These are phyloP conservation scores for Paraplagusia blochii DNA, from an alignment of 2,113 vertebrate genomes.

Conservation along the genomic window DNA sequence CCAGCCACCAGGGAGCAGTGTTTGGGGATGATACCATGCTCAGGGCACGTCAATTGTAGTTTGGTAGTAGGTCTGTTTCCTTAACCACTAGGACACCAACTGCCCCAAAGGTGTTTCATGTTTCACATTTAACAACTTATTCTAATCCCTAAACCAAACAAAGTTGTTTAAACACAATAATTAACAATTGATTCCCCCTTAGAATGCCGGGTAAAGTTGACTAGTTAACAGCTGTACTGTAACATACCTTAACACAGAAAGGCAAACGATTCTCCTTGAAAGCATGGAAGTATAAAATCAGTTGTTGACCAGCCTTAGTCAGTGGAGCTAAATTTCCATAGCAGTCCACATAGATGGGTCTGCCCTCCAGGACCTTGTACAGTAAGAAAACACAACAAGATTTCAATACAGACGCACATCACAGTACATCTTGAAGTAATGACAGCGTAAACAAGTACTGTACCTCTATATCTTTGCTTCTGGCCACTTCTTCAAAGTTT, in stretches of 20 bases:
- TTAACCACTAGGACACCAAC: too few relatives aligned
- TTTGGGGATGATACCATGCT: too few relatives aligned
- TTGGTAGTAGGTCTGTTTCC: too few relatives aligned
- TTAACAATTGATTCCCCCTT: neutral
- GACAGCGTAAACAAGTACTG: neutral
- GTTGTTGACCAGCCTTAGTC: slow-evolving; percentile 93
- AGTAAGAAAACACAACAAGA: neutral
- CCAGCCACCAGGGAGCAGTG: too few relatives aligned
- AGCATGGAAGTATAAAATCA: slow-evolving; percentile 97
- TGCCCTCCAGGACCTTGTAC: slow-evolving; percentile 92
- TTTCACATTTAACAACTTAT: too few relatives aligned
- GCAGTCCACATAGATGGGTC: slow-evolving; percentile 94
- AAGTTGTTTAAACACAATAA: too few relatives aligned
- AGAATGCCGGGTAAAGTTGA: neutral
- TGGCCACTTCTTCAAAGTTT: slow-evolving; percentile 97
- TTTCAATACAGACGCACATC: too few relatives aligned
- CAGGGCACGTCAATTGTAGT: too few relatives aligned
- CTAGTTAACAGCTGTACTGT: neutral
- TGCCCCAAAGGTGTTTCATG: too few relatives aligned
- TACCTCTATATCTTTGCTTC: slow-evolving; percentile 99
- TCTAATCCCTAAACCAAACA: too few relatives aligned
- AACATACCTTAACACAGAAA: slow-evolving; percentile 94
- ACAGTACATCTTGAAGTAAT: too few relatives aligned
- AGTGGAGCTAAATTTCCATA: slow-evolving; percentile 95
- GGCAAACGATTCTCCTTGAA: slow-evolving; percentile 99